phyloP scores from a whole-genome alignment of 2,797 vertebrate genomes.

The Eptatretus atami region DNA sequence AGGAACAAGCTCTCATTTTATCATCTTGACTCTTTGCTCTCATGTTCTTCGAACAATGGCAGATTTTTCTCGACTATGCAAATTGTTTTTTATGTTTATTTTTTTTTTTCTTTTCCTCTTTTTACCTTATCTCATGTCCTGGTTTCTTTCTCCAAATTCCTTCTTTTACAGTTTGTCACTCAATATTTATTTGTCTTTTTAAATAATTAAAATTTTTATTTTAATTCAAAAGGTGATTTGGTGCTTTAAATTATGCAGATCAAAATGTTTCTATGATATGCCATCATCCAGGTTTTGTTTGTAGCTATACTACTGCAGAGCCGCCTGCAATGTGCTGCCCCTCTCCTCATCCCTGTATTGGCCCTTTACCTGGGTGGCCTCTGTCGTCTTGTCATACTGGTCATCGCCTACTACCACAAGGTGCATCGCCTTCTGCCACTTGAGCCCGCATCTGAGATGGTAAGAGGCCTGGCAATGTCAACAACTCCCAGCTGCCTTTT shows the following conservation, averaged over 20 bases:
- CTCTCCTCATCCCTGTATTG: constrained; percentile 70
- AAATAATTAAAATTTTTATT: constrained; percentile 1
- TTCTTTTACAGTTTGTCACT: background rate
- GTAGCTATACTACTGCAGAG: constrained; percentile 85
- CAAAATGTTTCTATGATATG: background rate
- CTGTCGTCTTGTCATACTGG: constrained; percentile 59
- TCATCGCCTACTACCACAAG: constrained; percentile 72
- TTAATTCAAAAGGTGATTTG: background rate
- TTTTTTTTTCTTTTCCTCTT: too few species aligned
- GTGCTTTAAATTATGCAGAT: background rate
- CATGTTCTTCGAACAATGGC: too few species aligned
- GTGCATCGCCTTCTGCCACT: constrained; percentile 67
- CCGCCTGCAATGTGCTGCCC: constrained; percentile 66
- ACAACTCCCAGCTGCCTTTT: too few species aligned
- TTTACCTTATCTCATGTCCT: too few species aligned
- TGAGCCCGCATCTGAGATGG: constrained; percentile 49
- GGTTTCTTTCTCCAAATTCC: too few species aligned
- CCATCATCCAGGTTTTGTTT: constrained; percentile 43
- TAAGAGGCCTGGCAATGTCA: constrained; percentile 13
- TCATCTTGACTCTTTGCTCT: too few species aligned
- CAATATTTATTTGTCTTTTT: background rate
- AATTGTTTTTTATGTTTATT: too few species aligned
- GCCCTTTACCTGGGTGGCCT: constrained; percentile 89
- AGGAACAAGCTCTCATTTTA: too few species aligned
- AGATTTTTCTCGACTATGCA: too few species aligned